These are phyloP conservation scores for Girardinus metallicus DNA, from an alignment of 2,797 vertebrate species.

Conservation along the genomic window DNA sequence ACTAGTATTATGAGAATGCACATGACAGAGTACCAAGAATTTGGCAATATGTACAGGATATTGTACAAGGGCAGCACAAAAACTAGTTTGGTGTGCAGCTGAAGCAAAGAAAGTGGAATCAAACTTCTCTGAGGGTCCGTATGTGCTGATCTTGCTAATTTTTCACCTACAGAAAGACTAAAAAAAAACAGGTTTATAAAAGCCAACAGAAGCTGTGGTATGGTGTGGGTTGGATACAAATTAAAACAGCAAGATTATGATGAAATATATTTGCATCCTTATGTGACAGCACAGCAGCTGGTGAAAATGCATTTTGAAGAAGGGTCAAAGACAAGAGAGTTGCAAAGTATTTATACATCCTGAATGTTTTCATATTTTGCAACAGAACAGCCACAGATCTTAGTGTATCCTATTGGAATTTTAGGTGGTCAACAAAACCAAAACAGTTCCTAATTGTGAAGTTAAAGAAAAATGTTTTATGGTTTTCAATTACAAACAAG, in stretches of 20 bases:
- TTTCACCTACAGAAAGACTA: neutral
- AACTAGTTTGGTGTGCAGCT: neutral
- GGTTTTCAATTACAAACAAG: neutral
- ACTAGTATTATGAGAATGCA: neutral
- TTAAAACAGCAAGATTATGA: neutral
- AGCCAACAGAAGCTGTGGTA: neutral
- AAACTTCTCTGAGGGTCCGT: neutral
- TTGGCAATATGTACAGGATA: neutral
- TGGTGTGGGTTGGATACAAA: neutral
- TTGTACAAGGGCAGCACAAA: neutral
- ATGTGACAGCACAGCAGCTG: neutral
- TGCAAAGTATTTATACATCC: neutral
- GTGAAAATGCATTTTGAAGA: neutral
- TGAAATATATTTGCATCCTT: neutral
- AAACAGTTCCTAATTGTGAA: neutral
- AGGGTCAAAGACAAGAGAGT: neutral
- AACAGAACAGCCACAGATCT: neutral
- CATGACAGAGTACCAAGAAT: neutral
- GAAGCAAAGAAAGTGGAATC: neutral
- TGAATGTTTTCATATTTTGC: neutral
- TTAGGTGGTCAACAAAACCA: neutral
- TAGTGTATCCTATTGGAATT: neutral
- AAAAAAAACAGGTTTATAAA: neutral
- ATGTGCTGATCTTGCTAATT: neutral
- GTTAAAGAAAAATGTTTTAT: neutral